A percentile compares a stretch with the other conserved stretches of the same genome.
Conservation (phyloP, 1,140 invertebrate species). For the Drosophila bocqueti region DNA sequence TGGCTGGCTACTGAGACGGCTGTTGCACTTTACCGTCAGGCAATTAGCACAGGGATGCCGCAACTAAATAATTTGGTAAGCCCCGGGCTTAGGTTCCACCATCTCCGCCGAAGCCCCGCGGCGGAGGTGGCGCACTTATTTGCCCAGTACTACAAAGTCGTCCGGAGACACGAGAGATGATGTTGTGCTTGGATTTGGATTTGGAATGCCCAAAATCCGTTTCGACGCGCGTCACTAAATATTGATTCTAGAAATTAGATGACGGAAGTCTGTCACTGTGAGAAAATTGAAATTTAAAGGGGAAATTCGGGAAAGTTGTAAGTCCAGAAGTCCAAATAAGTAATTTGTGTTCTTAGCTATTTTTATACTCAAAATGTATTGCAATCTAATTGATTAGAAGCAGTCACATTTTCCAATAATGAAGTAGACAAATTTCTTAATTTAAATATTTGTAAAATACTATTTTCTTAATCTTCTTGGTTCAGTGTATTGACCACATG, state of each 20-base stretch:
- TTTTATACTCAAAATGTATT: no score
- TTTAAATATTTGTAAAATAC: neutral
- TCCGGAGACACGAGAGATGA: conserved; percentile 19
- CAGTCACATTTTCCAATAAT: neutral
- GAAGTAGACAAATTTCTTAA: neutral
- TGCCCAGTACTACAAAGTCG: conserved; percentile 41
- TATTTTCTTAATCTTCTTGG: neutral
- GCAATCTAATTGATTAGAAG: neutral
- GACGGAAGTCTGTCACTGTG: conserved; percentile 26
- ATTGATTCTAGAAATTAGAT: conserved; percentile 65
- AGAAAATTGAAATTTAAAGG: conserved; percentile 11
- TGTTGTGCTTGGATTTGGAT: neutral
- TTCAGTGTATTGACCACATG: conserved; percentile 22
- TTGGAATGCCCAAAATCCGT: conserved; percentile 49
- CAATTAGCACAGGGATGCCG: conserved; percentile 83
- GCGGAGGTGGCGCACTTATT: conserved; percentile 73
- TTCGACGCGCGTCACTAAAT: conserved; percentile 73
- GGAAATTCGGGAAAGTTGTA: neutral
- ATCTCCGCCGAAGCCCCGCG: neutral
- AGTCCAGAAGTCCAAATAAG: rapidly evolving
- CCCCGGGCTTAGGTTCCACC: conserved; percentile 45
- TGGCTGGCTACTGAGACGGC: conserved; percentile 59
- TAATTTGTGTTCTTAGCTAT: no score
- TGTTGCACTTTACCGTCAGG: conserved; percentile 77
- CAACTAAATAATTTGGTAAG: conserved; percentile 79